A percentile compares a stretch with the other conserved stretches of the same genome.
phyloP scores from a whole-genome alignment of 2,888 invertebrate species.

The Heliconius cydno region DNA sequence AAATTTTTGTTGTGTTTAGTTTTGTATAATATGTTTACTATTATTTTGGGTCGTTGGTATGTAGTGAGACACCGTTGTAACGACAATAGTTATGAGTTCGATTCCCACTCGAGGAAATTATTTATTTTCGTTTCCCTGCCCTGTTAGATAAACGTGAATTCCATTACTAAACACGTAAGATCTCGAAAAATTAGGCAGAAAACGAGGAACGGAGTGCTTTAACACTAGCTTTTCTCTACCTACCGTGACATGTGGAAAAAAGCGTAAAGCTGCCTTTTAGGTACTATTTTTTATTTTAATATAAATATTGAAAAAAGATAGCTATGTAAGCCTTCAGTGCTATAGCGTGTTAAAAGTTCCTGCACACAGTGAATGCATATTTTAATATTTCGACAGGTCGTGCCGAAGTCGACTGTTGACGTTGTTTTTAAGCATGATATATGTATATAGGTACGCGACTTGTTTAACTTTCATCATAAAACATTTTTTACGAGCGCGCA shows the following conservation, averaged over 20 bases:
- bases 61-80: neutral
- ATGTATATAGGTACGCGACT: constrained; percentile 18
- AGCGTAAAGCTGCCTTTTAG: no score
- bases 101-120: neutral
- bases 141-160: no score
- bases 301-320: neutral
- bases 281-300: no score
- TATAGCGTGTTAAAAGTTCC: constrained; percentile 19
- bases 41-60: neutral
- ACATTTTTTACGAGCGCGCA: constrained; percentile 19
- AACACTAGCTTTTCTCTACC: no score
- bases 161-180: no score
- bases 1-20: neutral
- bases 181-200: no score
- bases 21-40: neutral
- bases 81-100: neutral
- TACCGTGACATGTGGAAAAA: no score
- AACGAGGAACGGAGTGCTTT: no score
- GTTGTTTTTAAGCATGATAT: constrained; percentile 24
- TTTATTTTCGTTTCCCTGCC: neutral
- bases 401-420: constrained; percentile 17
- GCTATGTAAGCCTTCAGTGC: neutral
- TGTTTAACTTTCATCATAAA: constrained; percentile 29
- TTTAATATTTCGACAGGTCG: constrained; percentile 23
- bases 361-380: constrained; percentile 14